These are phyloP conservation scores for Ophiothrix spiculata DNA, from an alignment of 35 echinoderm and acorn worm species.

Conservation along the genomic window DNA sequence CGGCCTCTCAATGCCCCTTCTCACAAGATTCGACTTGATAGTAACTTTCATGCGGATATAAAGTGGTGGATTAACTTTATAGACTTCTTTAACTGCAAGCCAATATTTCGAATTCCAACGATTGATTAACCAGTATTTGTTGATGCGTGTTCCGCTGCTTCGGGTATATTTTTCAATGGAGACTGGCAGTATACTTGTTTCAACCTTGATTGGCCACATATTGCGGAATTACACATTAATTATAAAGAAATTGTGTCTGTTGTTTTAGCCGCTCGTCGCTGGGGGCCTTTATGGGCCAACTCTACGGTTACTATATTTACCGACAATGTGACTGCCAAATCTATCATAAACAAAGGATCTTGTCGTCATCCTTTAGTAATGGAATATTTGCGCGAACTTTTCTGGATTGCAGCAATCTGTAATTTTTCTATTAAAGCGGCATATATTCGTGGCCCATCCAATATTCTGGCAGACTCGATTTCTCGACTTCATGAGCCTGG, in stretches of 20 bases:
- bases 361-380: background rate
- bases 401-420: background rate
- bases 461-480: background rate
- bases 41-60: background rate
- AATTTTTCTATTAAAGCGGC: background rate
- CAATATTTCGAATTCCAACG: background rate
- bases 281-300: background rate
- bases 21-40: background rate
- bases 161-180: background rate
- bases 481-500: background rate
- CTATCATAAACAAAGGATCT: background rate
- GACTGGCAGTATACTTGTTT: background rate
- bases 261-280: background rate
- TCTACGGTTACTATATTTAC: background rate
- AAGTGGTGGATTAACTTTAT: no score
- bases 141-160: background rate
- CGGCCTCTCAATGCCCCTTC: background rate
- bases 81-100: background rate
- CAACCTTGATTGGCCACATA: background rate
- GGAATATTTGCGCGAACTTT: background rate
- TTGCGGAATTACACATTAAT: background rate
- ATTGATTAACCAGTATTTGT: background rate
- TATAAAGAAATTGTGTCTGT: background rate
- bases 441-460: background rate
- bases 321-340: background rate